Evolutionary conservation across 2,113 vertebrate species (phyloP).

Genomic region (Pterocles burchelli): DNA sequence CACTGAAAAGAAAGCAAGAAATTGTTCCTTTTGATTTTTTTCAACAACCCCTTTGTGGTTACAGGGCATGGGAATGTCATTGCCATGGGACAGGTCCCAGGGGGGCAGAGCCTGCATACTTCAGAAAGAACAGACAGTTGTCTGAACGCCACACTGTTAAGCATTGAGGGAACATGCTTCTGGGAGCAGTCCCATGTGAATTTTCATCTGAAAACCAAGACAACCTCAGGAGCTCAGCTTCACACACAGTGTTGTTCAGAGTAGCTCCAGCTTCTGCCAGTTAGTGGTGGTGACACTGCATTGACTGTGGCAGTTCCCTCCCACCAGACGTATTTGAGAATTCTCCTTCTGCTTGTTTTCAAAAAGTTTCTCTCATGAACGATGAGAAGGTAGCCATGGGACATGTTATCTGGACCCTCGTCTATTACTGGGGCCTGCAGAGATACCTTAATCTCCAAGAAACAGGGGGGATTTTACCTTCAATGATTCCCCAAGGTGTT

Average conservation of each 20-base stretch:
- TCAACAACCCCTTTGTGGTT: not conserved
- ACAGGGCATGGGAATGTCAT: not conserved
- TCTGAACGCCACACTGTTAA: rapidly evolving
- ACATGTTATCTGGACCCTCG: not conserved
- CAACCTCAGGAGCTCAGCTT: not conserved
- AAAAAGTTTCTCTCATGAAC: not conserved
- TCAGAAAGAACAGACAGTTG: not conserved
- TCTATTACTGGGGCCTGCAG: not conserved
- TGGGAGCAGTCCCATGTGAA: not conserved
- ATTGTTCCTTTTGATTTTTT: not conserved
- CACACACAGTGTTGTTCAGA: not conserved
- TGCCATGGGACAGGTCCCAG: not conserved
- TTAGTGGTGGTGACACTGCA: not conserved
- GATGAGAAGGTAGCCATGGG: not conserved
- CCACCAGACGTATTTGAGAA: not conserved
- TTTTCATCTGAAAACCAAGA: not conserved
- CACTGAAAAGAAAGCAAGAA: slow-evolving; percentile 79
- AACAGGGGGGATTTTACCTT: slow-evolving; percentile 79
- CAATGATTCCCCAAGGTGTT: slow-evolving; percentile 95
- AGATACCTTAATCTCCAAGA: not conserved
- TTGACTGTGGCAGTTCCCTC: not conserved
- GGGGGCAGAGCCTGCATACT: not conserved
- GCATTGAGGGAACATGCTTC: not conserved
- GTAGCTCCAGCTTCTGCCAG: not conserved
- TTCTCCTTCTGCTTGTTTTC: not conserved